Evolutionary conservation across 2,113 vertebrate genomes (phyloP), one percentile per base, ranked within the genome.

Genomic region (Columba livia): DNA sequence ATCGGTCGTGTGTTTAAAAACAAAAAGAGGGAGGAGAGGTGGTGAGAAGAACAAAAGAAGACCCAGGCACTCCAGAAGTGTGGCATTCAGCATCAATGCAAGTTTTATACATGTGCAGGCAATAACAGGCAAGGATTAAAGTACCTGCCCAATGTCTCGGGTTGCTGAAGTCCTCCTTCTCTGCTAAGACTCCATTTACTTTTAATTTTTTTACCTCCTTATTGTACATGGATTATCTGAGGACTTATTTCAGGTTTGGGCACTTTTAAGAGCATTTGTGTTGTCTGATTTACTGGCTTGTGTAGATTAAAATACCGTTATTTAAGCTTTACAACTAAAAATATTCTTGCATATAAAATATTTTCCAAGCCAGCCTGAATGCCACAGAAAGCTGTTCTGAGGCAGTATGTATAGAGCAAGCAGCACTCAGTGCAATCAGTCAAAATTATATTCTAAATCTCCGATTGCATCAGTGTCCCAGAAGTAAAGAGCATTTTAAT

Each of bases 1-100:
- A 9, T 62, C 71, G 7, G 5, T 44, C 42, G 17, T 57, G 5
- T 51, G 4, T 90, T 85, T 17, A 34, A 42, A 65, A 79, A 32
- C 11, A n/a, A 40, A 56, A 19, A 40, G 44, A 7, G 0, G 0
- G 2, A 2, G 18, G 17, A 47, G 18, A 21, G 7, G 4, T 44
- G n/a, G 3, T 6, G 2, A 66, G 32, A 62, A 15, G 11, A 67
- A 58, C 12, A 71, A 44, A 44, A 44, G 42, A 44, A 50, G 36
- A 48, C 16, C 12, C 6, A 36, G 61, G 66, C 12, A 65, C 10
- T 69, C 34, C 54, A 66, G 18, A 74, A 88, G 26, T 38, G 23
- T 53, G 44, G 8, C 7, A 42, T 75, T 83, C 4, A 57, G n/a
- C 56, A 70, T 13, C n/a, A 62, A 24, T 34, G 31, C 14, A 48